Evolutionary conservation across 1,140 invertebrate genomes (phyloP).

Genomic region (Cherax quadricarinatus): DNA sequence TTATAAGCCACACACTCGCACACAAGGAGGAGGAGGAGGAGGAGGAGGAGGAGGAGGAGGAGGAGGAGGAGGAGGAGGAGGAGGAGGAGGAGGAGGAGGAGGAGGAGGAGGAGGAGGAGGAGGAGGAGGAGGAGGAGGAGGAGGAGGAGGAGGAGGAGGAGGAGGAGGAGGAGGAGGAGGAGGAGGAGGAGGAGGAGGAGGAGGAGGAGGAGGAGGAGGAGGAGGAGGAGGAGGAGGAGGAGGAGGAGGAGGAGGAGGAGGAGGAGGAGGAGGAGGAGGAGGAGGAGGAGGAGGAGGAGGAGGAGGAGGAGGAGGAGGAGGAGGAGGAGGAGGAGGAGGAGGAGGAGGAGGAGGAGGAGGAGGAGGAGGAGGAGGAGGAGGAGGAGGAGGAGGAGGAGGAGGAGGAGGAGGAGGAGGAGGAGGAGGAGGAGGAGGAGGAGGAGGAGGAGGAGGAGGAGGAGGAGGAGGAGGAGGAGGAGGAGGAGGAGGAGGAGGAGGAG

Average conservation of each 20-base stretch:
- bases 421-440: not conserved
- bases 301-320: not conserved
- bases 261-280: constrained; percentile 1
- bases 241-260: constrained; percentile 9
- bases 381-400: too few species aligned
- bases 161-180: constrained; percentile 8
- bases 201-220: too few species aligned
- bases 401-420: not conserved
- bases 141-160: constrained; percentile 9
- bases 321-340: not conserved
- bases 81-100: constrained; percentile 9
- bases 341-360: not conserved
- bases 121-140: constrained; percentile 8
- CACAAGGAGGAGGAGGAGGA: too few species aligned
- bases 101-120: constrained; percentile 8
- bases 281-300: not conserved
- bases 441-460: not conserved
- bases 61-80: constrained; percentile 9
- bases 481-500: not conserved
- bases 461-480: not conserved
- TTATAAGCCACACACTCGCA: too few species aligned
- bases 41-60: constrained; percentile 8
- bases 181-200: constrained; percentile 8
- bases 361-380: too few species aligned
- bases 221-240: too few species aligned